A percentile compares a stretch with the other conserved stretches of the same genome.
These are phyloP conservation scores for Caradrina clavipalpis DNA, from an alignment of 2,888 invertebrate species.

Conservation along the genomic window DNA sequence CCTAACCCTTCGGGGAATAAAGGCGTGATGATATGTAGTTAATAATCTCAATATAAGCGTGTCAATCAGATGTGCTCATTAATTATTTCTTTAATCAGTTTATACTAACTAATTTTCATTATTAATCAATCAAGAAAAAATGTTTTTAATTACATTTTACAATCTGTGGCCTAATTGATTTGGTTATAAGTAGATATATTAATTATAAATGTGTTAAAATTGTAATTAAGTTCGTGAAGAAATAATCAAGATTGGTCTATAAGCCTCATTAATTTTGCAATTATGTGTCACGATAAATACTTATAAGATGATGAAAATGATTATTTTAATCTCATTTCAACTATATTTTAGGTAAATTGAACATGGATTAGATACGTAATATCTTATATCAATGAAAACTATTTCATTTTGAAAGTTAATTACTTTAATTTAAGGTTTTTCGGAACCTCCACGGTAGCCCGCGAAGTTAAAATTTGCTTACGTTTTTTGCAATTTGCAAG, in stretches of 20 bases:
- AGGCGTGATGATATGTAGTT: no score
- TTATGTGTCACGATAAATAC: neutral
- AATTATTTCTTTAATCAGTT: constrained; percentile 36
- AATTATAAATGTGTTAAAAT: constrained; percentile 3
- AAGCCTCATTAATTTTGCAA: constrained; percentile 5
- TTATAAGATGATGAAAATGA: neutral
- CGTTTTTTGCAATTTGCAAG: no score
- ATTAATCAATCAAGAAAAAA: constrained; percentile 27
- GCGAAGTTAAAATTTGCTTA: no score
- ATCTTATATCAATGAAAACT: no score
- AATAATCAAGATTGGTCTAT: neutral
- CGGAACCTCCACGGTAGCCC: no score
- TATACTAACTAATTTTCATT: constrained; percentile 14
- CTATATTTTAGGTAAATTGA: no score
- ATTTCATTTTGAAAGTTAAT: no score
- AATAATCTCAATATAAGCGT: constrained; percentile 44
- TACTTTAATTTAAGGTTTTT: no score
- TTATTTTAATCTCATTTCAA: no score
- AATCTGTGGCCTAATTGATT: constrained; percentile 18
- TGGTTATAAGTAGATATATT: constrained; percentile 6
- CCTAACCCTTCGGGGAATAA: no score
- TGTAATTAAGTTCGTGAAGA: constrained; percentile 21
- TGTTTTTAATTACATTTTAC: constrained; percentile 28
- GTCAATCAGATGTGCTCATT: constrained; percentile 31
- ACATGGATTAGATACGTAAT: no score